Base-by-base conservation (phyloP, 23 tunicate species). In the Styela plicata region DNA sequence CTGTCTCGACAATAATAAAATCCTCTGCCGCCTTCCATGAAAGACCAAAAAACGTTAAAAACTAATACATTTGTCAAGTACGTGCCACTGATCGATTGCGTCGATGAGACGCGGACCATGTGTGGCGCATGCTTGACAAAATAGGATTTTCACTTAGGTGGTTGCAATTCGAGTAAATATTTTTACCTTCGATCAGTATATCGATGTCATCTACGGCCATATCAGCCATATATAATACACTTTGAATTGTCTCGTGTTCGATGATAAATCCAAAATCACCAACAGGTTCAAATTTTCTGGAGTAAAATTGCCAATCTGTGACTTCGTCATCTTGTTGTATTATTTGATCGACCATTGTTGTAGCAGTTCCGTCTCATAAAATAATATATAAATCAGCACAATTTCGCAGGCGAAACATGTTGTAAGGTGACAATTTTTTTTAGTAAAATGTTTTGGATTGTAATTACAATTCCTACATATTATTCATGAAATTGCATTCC, bases 141-240 rank as follows among this genome's bases (percentile, higher is more conserved):
- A n/a, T n/a, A n/a, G n/a, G n/a, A n/a, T n/a, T n/a, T n/a, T n/a
- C n/a, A n/a, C n/a, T n/a, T n/a, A n/a, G n/a, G n/a, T n/a, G 57
- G 7, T 44, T 44, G 7, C 57, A 44, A 44, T 5, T 5, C 7
- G 57, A 44, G 13, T 44, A 66, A 66, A 24, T 27, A 24, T 10
- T 57, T 20, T 66, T 30, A 86, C 89, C 84, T 31, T 30, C 19
- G 18, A 85, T 27, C 2, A 85, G 34, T 23, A 91, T 69, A 27
- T 63, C 64, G 19, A 91, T 69, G 52, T 91, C 97, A 78, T 91
- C 97, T 16, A 91, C 79, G 0, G 97, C 97, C 22, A 91, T 37
- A 71, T 91, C 97, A 0, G 91, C 97, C 80, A 91, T n/a, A 68
- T 80, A 74, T 3, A 91, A 77, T 0, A 57, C 34, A 63, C 83